These are phyloP conservation scores for Amblyteles armatorius DNA, from an alignment of 2,888 invertebrate genomes.

Conservation along the genomic window DNA sequence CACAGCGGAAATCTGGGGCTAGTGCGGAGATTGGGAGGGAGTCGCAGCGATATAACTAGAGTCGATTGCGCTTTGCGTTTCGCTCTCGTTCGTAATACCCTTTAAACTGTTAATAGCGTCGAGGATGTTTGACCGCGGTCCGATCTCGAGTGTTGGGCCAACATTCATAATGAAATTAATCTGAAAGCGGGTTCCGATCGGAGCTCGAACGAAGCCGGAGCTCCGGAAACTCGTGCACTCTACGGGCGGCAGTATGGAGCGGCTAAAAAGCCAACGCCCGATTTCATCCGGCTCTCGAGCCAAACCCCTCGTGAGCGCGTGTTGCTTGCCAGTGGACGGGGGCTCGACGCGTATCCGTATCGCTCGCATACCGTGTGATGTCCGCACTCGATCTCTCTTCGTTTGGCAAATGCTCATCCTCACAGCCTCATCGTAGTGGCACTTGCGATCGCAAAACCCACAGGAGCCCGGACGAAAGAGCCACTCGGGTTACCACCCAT, in stretches of 20 bases:
- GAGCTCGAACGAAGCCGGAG: conserved; percentile 41
- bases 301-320: conserved; percentile 15
- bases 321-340: not conserved
- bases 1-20: not conserved
- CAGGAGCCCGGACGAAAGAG: not conserved
- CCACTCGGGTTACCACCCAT: conserved; percentile 2
- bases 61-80: conserved; percentile 40
- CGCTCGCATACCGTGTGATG: conserved; percentile 23
- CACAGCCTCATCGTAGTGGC: conserved; percentile 3
- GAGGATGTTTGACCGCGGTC: conserved; percentile 82
- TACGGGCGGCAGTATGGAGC: conserved; percentile 20
- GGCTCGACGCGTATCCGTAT: conserved; percentile 37
- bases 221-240: conserved; percentile 45
- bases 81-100: conserved; percentile 69
- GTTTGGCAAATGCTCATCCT: conserved; percentile 58
- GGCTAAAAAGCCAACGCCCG: conserved; percentile 65
- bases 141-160: conserved; percentile 84
- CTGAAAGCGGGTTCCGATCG: conserved; percentile 75
- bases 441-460: not conserved
- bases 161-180: conserved; percentile 85
- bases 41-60: not conserved
- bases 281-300: conserved; percentile 63
- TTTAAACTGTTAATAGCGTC: conserved; percentile 81
- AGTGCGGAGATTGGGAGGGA: conserved; percentile 11
- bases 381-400: conserved; percentile 24